Base-by-base conservation (phyloP, 2,888 invertebrate species). In the Heliconius charithonia region DNA sequence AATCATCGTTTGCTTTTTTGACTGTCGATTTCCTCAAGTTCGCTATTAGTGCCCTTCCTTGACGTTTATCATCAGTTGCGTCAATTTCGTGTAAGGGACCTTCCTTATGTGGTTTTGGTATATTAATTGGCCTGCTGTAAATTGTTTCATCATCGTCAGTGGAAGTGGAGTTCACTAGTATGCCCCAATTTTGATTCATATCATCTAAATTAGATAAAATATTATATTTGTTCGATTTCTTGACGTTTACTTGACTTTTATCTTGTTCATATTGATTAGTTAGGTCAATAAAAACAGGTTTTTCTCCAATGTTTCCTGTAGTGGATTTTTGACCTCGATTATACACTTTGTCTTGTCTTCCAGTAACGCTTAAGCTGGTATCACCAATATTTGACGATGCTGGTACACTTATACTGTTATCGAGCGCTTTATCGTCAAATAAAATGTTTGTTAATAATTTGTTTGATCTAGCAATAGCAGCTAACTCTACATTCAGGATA, bases 101-200 rank as follows among this genome's bases (percentile, higher is more conserved):
- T 29, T 63, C 12, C 19, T 66, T 13, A 45, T 65, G 27, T 25
- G 72, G 27, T 51, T 70, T 79, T 22, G 82, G 82, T 73, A 83
- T 72, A 62, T 65, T 66, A 59, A 85, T 80, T 16, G 85, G 85
- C 63, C 83, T 83, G 16, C 56, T 82, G 63, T 83, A 82, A 67
- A 77, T 73, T 22, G 76, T 80, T 22, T 82, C 79, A 29, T 72
- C 79, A 25, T 77, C 62, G 4, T 84, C 83, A 51, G 77, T 76
- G 32, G 65, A 59, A 25, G 70, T 82, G 74, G 87, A 85, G 80
- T 90, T 89, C 3, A 86, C 67, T 6, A 90, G 81, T 3, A 91
- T 70, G 4, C 93, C 93, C 92, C 92, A 93, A 80, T 91, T 93
- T 83, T 90, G 91, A 78, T 90, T 89, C 4, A 87, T 84, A 76